Conservation (phyloP, 2,888 invertebrate genomes). For the Hyalella azteca region DNA sequence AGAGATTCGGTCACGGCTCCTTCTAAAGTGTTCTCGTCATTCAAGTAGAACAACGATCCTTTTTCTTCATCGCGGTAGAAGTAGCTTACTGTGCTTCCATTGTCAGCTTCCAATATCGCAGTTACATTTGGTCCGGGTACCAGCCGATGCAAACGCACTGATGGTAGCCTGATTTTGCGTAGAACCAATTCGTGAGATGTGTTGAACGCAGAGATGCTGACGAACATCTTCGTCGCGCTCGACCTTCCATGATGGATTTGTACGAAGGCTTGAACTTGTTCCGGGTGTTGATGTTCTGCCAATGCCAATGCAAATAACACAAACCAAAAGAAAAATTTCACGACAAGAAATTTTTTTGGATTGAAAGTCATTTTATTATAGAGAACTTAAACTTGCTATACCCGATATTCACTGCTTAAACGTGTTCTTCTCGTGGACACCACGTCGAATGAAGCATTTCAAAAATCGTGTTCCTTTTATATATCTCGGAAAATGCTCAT, state of each 20-base stretch:
- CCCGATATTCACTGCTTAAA: too few species aligned
- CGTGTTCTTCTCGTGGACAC: too few species aligned
- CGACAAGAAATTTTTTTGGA: too few species aligned
- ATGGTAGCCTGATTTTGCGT: not conserved
- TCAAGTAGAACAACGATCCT: not conserved
- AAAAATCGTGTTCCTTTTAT: too few species aligned
- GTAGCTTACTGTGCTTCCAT: not conserved
- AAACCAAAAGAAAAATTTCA: too few species aligned
- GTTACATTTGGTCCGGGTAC: not conserved
- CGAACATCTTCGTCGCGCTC: not conserved
- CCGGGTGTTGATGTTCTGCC: too few species aligned
- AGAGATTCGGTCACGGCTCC: not conserved
- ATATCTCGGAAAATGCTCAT: too few species aligned
- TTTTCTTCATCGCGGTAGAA: not conserved
- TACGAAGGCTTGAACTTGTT: not conserved
- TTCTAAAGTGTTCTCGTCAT: not conserved
- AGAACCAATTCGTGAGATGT: not conserved
- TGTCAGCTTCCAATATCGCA: not conserved
- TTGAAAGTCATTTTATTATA: too few species aligned
- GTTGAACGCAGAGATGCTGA: not conserved
- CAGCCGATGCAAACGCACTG: not conserved
- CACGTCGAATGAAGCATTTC: too few species aligned
- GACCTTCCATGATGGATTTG: constrained; percentile 17
- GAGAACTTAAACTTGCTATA: too few species aligned
- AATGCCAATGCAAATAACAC: too few species aligned